Evolutionary conservation across 1,140 invertebrate genomes (phyloP).

Genomic region (Drosophila saltans): DNA sequence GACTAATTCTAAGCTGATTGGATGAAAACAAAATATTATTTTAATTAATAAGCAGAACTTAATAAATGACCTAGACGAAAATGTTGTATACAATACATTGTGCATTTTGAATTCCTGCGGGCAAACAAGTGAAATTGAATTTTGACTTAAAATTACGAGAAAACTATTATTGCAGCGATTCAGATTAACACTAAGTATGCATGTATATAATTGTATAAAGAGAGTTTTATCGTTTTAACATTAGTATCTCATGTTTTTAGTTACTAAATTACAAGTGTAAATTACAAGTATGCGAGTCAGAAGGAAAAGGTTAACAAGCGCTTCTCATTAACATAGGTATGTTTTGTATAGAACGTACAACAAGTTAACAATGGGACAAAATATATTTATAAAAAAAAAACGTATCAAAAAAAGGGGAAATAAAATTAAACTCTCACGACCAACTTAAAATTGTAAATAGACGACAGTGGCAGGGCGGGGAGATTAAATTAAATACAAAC

Average conservation of each 20-base stretch:
- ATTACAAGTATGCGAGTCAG: slow-evolving; percentile 68
- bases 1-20: slow-evolving; percentile 64
- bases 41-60: slow-evolving; percentile 58
- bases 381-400: slow-evolving; percentile 38
- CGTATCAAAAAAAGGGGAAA: slow-evolving; percentile 37
- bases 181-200: slow-evolving; percentile 57
- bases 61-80: slow-evolving; percentile 40
- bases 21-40: slow-evolving; percentile 49
- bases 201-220: slow-evolving; percentile 44
- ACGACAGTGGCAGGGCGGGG: slow-evolving; percentile 43
- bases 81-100: slow-evolving; percentile 43
- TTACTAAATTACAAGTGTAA: slow-evolving; percentile 60
- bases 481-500: slow-evolving; percentile 50
- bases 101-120: slow-evolving; percentile 36
- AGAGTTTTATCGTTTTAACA: slow-evolving; percentile 49
- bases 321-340: slow-evolving; percentile 51
- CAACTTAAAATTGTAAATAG: slow-evolving; percentile 46
- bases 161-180: slow-evolving; percentile 58
- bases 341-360: slow-evolving; percentile 60
- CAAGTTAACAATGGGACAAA: slow-evolving; percentile 66
- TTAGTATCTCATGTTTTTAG: slow-evolving; percentile 66
- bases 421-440: slow-evolving; percentile 25
- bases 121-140: slow-evolving; percentile 40
- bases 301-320: slow-evolving; percentile 41
- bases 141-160: slow-evolving; percentile 47